Percentiles rank a stretch among this genome's conserved stretches.
phyloP scores from a whole-genome alignment of 2,888 invertebrate genomes.

The Andrena minutula region DNA sequence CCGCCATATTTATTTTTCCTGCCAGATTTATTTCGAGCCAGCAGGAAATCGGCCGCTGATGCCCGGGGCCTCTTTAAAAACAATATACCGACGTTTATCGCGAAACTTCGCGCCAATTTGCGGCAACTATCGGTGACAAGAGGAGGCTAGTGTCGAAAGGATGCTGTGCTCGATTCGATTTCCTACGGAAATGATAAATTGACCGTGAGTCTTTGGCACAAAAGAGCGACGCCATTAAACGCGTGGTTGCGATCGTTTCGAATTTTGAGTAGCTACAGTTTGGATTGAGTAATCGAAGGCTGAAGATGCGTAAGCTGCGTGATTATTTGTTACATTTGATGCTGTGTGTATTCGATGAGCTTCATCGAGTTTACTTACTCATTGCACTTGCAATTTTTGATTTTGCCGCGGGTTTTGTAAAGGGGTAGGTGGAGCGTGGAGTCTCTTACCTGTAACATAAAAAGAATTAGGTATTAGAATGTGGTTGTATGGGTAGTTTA shows the following conservation, averaged over 20 bases:
- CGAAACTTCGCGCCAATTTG: slow-evolving; percentile 30
- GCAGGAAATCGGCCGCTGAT: slow-evolving; percentile 5
- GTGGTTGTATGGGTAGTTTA: not conserved
- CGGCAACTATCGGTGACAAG: slow-evolving; percentile 16
- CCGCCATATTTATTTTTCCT: slow-evolving; percentile 9
- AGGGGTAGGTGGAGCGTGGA: not conserved
- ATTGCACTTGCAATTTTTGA: not conserved
- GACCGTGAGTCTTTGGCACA: slow-evolving; percentile 30
- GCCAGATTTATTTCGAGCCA: not conserved
- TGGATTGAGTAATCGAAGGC: not conserved
- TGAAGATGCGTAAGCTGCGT: not conserved
- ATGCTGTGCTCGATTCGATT: slow-evolving; percentile 34
- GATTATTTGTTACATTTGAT: not conserved
- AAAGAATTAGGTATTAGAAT: slow-evolving; percentile 1
- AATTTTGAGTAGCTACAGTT: not conserved
- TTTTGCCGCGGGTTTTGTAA: not conserved
- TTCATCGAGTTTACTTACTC: slow-evolving; percentile 4
- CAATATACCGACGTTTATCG: slow-evolving; percentile 18
- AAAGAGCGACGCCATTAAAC: slow-evolving; percentile 25
- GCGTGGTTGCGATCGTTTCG: not conserved
- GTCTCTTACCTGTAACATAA: slow-evolving; percentile 18
- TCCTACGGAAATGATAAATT: slow-evolving; percentile 45
- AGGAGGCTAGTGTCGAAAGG: not conserved
- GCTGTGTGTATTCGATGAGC: not conserved
- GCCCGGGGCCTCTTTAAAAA: not conserved